These are phyloP conservation scores for Teinopalpus imperialis DNA, from an alignment of 2,888 invertebrate species.

Conservation along the genomic window DNA sequence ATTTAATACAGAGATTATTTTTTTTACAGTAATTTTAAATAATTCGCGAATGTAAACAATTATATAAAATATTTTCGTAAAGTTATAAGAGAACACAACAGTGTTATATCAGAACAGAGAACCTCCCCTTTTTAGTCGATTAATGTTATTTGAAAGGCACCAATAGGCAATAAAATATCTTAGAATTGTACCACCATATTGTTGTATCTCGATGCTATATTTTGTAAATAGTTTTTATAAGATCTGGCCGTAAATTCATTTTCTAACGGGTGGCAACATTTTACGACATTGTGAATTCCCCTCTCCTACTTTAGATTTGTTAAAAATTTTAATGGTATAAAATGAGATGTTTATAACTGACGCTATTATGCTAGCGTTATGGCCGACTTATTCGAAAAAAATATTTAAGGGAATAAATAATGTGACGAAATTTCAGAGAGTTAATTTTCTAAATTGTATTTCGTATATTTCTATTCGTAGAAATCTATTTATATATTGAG, in stretches of 20 bases:
- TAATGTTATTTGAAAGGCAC: too few species aligned
- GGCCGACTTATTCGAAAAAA: slow-evolving; percentile 16
- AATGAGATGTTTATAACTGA: slow-evolving; percentile 51
- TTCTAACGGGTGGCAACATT: slow-evolving; percentile 54
- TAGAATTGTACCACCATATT: slow-evolving; percentile 8
- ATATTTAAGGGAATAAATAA: slow-evolving; percentile 15
- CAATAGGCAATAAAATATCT: slow-evolving; percentile 3
- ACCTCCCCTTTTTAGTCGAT: too few species aligned
- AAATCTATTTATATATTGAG: too few species aligned
- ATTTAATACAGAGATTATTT: too few species aligned
- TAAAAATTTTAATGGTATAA: slow-evolving; percentile 57
- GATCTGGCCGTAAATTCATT: slow-evolving; percentile 34
- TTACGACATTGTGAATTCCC: slow-evolving; percentile 59
- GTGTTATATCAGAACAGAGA: too few species aligned
- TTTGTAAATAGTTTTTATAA: slow-evolving; percentile 16
- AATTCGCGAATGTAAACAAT: too few species aligned
- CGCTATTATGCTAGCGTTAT: slow-evolving; percentile 45
- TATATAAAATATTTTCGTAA: too few species aligned
- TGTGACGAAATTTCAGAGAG: slow-evolving; percentile 2
- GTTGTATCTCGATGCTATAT: slow-evolving; percentile 8
- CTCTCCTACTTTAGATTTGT: slow-evolving; percentile 52
- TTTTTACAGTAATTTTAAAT: too few species aligned
- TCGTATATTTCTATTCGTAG: too few species aligned
- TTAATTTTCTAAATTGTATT: not conserved
- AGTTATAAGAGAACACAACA: too few species aligned